Percentiles rank a stretch among this genome's conserved stretches.
Evolutionary conservation across 2,888 invertebrate genomes (phyloP).

Genomic region (Azorinus chamasolen): DNA sequence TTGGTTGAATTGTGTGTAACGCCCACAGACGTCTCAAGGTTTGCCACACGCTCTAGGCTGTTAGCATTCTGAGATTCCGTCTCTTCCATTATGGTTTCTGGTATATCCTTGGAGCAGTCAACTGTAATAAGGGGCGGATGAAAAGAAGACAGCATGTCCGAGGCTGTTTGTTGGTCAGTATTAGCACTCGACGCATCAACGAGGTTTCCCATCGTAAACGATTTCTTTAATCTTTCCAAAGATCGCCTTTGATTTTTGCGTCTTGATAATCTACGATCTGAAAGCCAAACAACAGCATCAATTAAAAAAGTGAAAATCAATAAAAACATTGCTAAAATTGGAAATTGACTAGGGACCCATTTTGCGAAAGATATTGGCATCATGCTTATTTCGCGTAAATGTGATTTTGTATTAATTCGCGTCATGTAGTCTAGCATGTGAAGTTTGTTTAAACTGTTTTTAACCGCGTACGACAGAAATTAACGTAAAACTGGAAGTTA

Average conservation of each 20-base stretch:
- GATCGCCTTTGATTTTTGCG: constrained; percentile 66
- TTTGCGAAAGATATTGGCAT: no score
- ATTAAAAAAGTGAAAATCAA: not conserved
- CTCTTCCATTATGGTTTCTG: constrained; percentile 79
- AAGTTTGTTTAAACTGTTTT: no score
- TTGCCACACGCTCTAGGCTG: constrained; percentile 4
- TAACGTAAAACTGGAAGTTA: no score
- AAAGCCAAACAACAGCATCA: constrained; percentile 33
- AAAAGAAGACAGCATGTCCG: constrained; percentile 30
- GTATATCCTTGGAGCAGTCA: constrained; percentile 63
- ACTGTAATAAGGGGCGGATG: constrained; percentile 52
- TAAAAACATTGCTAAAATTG: no score
- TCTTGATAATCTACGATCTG: constrained; percentile 79
- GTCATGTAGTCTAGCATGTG: no score
- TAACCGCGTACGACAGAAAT: no score
- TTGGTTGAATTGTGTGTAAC: constrained; percentile 35
- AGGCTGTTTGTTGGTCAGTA: constrained; percentile 14
- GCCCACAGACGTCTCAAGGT: constrained; percentile 49
- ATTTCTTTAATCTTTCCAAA: constrained; percentile 75
- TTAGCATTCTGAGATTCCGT: constrained; percentile 39
- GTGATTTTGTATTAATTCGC: no score
- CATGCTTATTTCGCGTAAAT: no score
- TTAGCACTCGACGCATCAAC: constrained; percentile 13
- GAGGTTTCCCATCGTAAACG: constrained; percentile 66
- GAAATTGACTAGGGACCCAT: no score